Base-by-base conservation (phyloP, 2,113 vertebrate species). In the Hystrix brachyura region DNA sequence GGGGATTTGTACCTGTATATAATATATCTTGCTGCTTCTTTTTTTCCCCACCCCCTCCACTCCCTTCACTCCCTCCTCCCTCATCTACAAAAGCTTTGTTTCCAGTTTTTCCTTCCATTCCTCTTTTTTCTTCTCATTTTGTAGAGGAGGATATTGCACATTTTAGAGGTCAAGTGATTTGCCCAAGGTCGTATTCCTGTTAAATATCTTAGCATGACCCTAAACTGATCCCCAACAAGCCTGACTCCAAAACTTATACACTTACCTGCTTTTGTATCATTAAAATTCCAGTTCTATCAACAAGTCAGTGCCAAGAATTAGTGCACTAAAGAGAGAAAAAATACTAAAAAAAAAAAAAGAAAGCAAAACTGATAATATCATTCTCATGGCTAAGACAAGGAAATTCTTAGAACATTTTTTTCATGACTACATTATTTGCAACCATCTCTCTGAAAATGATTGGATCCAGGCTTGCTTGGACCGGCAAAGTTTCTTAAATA, bases 401-500 rank as follows among this genome's bases (percentile, higher is more conserved):
- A 62, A 53, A 64, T 27, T 38, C 67, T 34, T 65, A 46, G 60
- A 18, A 5, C 38, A 18, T 64, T 87, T 18, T 82, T 82, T 87
- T 86, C 74, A 62, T 43, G 23, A 83, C 59, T 64, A 7, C 34
- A 85, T 72, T 60, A 87, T 65, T 57, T 87, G 78, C 25, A 87
- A 84, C 59, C 21, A 59, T 64, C 55, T 93, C 38, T 87, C 53
- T 87, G 55, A 64, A 91, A 79, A 65, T n/a, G 25, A 15, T 19
- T 17, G 55, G 55, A 17, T 10, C 55, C 5, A 17, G 29, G 34
- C 21, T 83, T 59, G 7, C 23, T 78, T 79, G 32, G 5, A 69
- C 87, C 32, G 65, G 67, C 53, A 65, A n/a, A 79, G 64, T 90
- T 93, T 93, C 62, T 46, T 48, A 76, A 93, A 67, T 81, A 18